Conservation (phyloP, 2,797 vertebrate species). For the Takifugu ocellatus region DNA sequence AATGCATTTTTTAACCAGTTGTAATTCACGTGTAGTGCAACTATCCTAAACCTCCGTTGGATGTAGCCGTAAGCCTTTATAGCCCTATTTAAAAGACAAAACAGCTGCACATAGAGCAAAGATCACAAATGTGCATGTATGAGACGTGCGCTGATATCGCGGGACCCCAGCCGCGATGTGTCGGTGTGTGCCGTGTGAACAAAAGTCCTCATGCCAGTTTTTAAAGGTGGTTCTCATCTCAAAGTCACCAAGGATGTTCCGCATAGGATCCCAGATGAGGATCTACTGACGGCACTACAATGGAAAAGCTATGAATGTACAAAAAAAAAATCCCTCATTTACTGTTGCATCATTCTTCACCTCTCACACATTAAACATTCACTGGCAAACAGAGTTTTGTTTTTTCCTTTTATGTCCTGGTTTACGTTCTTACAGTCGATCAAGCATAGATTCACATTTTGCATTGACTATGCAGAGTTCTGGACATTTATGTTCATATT, state of each 20-base stretch:
- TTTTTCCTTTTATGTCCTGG: neutral
- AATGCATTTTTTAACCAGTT: slow-evolving; percentile 45
- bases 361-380: slow-evolving; percentile 70
- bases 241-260: slow-evolving; percentile 69
- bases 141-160: slow-evolving; percentile 42
- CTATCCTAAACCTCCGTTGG: slow-evolving; percentile 49
- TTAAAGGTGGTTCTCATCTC: slow-evolving; percentile 58
- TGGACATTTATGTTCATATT: too few relatives aligned
- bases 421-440: neutral
- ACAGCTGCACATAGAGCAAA: slow-evolving; percentile 50
- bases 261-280: slow-evolving; percentile 69
- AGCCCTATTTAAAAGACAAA: slow-evolving; percentile 50
- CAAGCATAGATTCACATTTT: slow-evolving; percentile 5
- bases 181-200: slow-evolving; percentile 40
- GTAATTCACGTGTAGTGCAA: slow-evolving; percentile 50
- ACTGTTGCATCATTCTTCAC: slow-evolving; percentile 62
- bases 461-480: too few relatives aligned
- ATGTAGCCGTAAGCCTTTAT: slow-evolving; percentile 54
- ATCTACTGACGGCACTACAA: slow-evolving; percentile 51
- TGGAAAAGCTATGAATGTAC: slow-evolving; percentile 65
- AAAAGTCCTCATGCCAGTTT: slow-evolving; percentile 47
- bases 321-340: slow-evolving; percentile 47
- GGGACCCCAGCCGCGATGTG: slow-evolving; percentile 15
- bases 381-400: slow-evolving; percentile 57
- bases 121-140: slow-evolving; percentile 11